Evolutionary conservation across 2,113 vertebrate genomes (phyloP).

Genomic region (western clawed frog (Xenopus tropicalis)): DNA sequence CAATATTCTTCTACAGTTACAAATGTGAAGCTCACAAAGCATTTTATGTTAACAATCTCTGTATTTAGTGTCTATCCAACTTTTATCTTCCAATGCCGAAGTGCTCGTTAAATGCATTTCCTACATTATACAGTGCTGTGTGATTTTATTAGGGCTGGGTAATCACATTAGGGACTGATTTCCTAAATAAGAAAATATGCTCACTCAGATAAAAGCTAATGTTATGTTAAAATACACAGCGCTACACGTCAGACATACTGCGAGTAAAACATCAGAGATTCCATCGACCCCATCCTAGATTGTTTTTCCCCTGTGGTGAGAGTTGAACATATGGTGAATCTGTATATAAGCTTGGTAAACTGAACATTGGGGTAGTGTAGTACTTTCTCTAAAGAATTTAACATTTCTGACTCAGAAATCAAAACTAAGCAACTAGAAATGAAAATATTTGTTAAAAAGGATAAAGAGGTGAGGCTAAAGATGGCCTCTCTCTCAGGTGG

Average conservation of each 20-base stretch:
- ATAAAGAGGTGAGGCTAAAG: no score
- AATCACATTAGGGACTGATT: conserved; percentile 17
- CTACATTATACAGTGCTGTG: conserved; percentile 24
- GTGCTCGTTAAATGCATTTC: conserved; percentile 25
- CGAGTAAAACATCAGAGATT: background rate
- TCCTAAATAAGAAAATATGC: background rate
- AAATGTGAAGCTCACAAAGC: background rate
- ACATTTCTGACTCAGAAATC: no score
- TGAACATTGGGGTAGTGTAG: no score
- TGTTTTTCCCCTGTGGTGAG: background rate
- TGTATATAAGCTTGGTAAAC: no score
- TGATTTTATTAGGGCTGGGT: conserved; percentile 13
- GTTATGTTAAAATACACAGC: background rate
- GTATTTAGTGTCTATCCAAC: conserved; percentile 10
- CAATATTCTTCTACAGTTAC: no score
- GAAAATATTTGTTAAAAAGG: no score
- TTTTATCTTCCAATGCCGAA: conserved; percentile 12
- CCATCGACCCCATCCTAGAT: background rate
- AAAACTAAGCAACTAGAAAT: no score
- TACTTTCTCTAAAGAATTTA: no score
- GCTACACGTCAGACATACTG: background rate
- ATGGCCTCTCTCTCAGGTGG: no score
- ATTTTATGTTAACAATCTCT: conserved; percentile 5
- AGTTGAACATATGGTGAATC: no score
- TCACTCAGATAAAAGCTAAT: background rate